Percentiles rank a stretch among this genome's conserved stretches.
Evolutionary conservation across 2,113 vertebrate species (phyloP).

Genomic region (Rhipidura dahli): DNA sequence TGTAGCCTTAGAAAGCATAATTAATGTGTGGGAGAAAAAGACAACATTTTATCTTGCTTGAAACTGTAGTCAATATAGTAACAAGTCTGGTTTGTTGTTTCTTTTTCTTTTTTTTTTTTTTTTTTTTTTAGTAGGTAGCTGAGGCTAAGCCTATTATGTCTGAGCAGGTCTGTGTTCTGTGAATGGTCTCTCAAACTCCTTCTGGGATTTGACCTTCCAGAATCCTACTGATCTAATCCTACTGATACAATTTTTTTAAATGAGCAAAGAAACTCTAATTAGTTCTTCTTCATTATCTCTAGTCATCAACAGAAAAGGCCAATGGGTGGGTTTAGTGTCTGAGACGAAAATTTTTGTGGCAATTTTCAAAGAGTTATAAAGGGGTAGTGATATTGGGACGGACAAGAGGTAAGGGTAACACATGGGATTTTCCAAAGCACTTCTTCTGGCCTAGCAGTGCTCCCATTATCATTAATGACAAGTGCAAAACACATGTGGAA

Average conservation of each 20-base stretch:
- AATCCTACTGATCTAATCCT: not conserved
- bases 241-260: not conserved
- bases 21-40: not conserved
- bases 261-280: not conserved
- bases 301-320: slow-evolving; percentile 1
- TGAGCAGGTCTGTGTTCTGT: not conserved
- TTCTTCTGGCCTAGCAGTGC: not conserved
- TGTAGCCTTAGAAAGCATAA: not conserved
- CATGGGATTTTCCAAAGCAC: not conserved
- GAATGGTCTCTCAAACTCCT: not conserved
- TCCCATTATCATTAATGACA: not conserved
- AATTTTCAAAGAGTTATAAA: not conserved
- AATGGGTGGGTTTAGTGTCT: not conserved
- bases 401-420: not conserved
- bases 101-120: not conserved
- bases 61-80: not conserved
- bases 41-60: slow-evolving; percentile 21
- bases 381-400: not conserved
- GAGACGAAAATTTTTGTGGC: not conserved
- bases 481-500: not conserved
- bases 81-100: not conserved
- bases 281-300: slow-evolving; percentile 11
- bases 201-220: not conserved
- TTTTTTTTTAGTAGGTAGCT: not conserved
- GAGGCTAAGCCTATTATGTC: not conserved